Conservation (phyloP, 1,140 invertebrate genomes). For the Trissolcus basalis region DNA sequence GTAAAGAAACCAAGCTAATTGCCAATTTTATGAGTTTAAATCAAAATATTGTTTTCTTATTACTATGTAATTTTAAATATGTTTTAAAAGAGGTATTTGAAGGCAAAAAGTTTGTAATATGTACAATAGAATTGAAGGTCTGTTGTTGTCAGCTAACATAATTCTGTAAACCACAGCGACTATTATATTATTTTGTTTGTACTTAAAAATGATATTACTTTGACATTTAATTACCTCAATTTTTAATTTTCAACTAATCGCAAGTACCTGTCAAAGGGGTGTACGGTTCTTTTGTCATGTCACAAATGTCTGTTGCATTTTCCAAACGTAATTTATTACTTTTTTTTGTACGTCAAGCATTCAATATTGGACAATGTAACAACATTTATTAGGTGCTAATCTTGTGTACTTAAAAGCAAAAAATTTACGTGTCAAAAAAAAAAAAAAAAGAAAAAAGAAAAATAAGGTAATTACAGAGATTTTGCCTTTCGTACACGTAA, state of each 20-base stretch:
- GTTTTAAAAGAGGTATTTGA: too few species aligned
- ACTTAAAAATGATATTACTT: too few species aligned
- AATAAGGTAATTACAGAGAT: slow-evolving; percentile 47
- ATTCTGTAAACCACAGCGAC: too few species aligned
- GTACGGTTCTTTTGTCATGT: slow-evolving; percentile 24
- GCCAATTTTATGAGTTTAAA: slow-evolving; percentile 54
- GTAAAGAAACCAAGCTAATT: slow-evolving; percentile 56
- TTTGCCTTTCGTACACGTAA: slow-evolving; percentile 49
- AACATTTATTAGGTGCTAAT: slow-evolving; percentile 73
- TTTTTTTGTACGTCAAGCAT: too few species aligned
- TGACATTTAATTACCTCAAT: too few species aligned
- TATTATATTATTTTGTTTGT: neutral
- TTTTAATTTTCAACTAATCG: neutral
- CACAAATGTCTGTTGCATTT: slow-evolving; percentile 39
- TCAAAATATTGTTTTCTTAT: slow-evolving; percentile 59
- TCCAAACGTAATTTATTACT: slow-evolving; percentile 2
- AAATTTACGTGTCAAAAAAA: slow-evolving; percentile 49
- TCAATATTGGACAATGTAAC: slow-evolving; percentile 61
- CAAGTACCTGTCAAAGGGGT: slow-evolving; percentile 39
- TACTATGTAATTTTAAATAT: too few species aligned
- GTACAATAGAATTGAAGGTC: too few species aligned
- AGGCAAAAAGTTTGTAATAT: neutral
- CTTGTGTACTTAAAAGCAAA: slow-evolving; percentile 70
- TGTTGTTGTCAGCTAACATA: too few species aligned
- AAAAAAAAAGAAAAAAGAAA: slow-evolving; percentile 38